phyloP scores from a whole-genome alignment of 2,113 vertebrate genomes.

The Gnathonemus echidnorhynchus region DNA sequence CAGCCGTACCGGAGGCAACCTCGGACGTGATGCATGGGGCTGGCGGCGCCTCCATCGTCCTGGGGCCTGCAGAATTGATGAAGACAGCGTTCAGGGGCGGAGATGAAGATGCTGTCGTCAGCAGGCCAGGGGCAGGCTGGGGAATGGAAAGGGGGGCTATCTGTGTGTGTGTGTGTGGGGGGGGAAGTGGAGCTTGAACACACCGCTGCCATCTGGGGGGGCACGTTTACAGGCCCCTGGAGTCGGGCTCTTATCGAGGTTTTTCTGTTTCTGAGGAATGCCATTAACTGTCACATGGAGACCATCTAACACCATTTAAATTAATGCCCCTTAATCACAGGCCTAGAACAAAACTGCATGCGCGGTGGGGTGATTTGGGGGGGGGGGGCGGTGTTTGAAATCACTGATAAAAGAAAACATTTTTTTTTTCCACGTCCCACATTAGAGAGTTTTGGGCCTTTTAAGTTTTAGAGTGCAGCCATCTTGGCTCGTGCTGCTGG shows the following conservation, averaged over 20 bases:
- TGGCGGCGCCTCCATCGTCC: constrained; percentile 57
- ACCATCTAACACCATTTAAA: constrained; percentile 11
- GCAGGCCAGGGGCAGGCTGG: constrained; percentile 50
- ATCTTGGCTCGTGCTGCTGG: background rate
- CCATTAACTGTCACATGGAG: constrained; percentile 20
- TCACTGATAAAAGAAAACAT: constrained; percentile 24
- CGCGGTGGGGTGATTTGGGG: too few species aligned
- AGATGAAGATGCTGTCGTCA: constrained; percentile 77
- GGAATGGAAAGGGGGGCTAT: constrained; percentile 28
- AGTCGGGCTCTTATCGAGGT: constrained; percentile 23
- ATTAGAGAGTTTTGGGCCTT: constrained; percentile 31
- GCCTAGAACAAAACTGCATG: constrained; percentile 20
- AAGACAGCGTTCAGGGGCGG: constrained; percentile 66
- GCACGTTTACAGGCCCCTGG: constrained; percentile 29
- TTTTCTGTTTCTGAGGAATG: constrained; percentile 20
- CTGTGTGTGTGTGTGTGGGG: background rate
- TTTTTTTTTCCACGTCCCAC: constrained; percentile 28
- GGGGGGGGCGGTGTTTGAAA: constrained; percentile 11
- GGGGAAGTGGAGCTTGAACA: constrained; percentile 38
- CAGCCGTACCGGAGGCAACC: constrained; percentile 63
- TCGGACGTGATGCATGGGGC: constrained; percentile 80
- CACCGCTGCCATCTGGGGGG: constrained; percentile 31
- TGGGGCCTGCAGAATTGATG: constrained; percentile 82
- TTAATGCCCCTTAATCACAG: constrained; percentile 20
- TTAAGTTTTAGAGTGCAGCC: constrained; percentile 33